Evolutionary conservation across 2,113 vertebrate genomes (phyloP).

Genomic region (Antigone vipio): DNA sequence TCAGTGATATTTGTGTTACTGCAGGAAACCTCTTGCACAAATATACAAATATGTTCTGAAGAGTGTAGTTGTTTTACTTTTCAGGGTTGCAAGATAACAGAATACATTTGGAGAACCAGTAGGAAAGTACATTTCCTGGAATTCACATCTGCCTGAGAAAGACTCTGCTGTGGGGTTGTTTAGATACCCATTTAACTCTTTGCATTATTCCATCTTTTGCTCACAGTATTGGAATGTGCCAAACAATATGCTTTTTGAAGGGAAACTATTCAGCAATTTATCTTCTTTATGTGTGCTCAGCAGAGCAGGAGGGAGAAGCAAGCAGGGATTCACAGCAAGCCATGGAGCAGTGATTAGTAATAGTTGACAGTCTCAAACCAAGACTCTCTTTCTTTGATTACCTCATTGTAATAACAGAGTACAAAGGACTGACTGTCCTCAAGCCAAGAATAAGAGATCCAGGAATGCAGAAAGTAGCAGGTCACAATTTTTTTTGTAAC

Average conservation of each 20-base stretch:
- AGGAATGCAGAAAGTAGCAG: conserved; percentile 55
- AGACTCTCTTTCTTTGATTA: too few species aligned
- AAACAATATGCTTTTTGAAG: too few species aligned
- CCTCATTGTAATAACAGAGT: too few species aligned
- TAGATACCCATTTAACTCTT: conserved; percentile 62
- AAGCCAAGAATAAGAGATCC: conserved; percentile 67
- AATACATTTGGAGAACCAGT: neutral
- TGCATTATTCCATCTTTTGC: too few species aligned
- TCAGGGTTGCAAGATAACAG: neutral
- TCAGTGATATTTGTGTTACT: neutral
- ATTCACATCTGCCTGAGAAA: neutral
- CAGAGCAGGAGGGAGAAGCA: too few species aligned
- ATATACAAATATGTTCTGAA: neutral
- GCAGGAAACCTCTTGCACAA: neutral
- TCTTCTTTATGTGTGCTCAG: too few species aligned
- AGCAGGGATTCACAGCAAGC: too few species aligned
- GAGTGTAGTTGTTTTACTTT: neutral
- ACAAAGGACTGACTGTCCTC: neutral
- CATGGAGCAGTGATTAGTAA: too few species aligned
- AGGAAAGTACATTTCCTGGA: conserved; percentile 15
- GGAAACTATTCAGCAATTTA: too few species aligned
- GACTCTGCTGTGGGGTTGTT: conserved; percentile 16
- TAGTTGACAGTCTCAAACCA: too few species aligned
- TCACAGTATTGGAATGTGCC: too few species aligned
- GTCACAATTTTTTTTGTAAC: conserved; percentile 9